Evolutionary conservation across 2,113 vertebrate species (phyloP).

Genomic region (Rhineura floridana): DNA sequence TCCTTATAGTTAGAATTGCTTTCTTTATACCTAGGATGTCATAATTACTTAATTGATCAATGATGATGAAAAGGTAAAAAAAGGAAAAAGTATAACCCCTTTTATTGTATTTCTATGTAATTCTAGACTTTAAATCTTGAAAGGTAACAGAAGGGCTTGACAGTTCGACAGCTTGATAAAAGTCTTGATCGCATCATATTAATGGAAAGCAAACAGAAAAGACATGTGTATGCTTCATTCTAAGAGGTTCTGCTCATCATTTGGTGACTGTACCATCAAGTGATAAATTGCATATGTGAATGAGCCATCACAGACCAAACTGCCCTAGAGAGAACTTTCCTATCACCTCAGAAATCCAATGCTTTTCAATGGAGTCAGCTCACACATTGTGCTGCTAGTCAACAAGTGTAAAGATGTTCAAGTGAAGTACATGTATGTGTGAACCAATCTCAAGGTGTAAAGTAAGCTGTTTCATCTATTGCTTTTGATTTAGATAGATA

Average conservation of each 20-base stretch:
- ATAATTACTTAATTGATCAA: neutral
- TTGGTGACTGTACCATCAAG: neutral
- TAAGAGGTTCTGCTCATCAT: neutral
- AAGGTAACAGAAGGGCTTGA: neutral
- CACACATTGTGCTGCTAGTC: neutral
- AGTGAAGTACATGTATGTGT: neutral
- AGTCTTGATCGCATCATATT: neutral
- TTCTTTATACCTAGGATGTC: neutral
- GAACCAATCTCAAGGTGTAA: neutral
- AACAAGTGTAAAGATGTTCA: neutral
- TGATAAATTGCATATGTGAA: neutral
- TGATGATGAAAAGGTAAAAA: neutral
- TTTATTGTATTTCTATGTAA: neutral
- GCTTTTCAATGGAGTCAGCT: neutral
- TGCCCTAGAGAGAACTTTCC: neutral
- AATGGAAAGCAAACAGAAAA: neutral
- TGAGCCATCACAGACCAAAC: neutral
- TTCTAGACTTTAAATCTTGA: neutral
- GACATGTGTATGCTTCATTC: neutral
- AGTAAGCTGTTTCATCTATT: neutral
- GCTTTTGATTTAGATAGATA: neutral
- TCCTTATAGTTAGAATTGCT: conserved; percentile 8
- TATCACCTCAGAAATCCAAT: neutral
- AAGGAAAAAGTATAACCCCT: neutral
- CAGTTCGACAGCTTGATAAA: neutral